Base-by-base conservation (phyloP, 2,888 invertebrate genomes). In the Charanyca ferruginea region DNA sequence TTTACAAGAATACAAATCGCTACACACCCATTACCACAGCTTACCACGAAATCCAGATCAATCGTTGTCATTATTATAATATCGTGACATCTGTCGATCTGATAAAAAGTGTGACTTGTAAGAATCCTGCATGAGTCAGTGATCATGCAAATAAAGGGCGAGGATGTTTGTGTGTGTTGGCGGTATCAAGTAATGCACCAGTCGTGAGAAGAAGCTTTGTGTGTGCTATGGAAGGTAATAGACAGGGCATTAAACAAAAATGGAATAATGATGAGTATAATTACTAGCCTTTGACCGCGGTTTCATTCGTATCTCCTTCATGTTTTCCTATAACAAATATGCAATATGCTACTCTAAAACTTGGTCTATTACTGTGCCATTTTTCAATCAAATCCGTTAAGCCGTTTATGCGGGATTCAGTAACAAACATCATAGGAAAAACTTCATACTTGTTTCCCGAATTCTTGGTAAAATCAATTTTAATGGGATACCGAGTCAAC, bases 81-180 rank as follows among this genome's bases (percentile, higher is more conserved):
- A 66, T 75, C 76, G 74, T 76, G 76, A 75, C 59, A 76, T 57
- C 51, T 66, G 38, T 1, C 1, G 8, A 75, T 76, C 74, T 57
- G 71, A 76, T 76, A 66, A 71, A 59, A 70, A 55, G 9, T 66
- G 35, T 47, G 25, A 55, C 49, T 66, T 44, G 47, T 62, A 44
- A 38, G 77, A 72, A 77, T 66, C 58, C 25, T 61, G 38, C 41
- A 32, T 78, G 71, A 78, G 57, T 78, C 77, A 78, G 28, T 35
- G 3, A 47, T 76, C 8, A 57, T 61, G 41, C 22, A 35, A 52
- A 66, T 73, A 62, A 60, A 65, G 65, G 64, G 63, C 32, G 38
- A 44, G 45, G 61, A 74, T 74, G 60, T 44, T 42, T 62, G 60
- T 44, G 45, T 62, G 74, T 59, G 59, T 45, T 54, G 48, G 63